Evolutionary conservation across 2,888 invertebrate genomes (phyloP), one percentile per base, ranked within the genome.

Genomic region (Listrodromus nycthemerus): DNA sequence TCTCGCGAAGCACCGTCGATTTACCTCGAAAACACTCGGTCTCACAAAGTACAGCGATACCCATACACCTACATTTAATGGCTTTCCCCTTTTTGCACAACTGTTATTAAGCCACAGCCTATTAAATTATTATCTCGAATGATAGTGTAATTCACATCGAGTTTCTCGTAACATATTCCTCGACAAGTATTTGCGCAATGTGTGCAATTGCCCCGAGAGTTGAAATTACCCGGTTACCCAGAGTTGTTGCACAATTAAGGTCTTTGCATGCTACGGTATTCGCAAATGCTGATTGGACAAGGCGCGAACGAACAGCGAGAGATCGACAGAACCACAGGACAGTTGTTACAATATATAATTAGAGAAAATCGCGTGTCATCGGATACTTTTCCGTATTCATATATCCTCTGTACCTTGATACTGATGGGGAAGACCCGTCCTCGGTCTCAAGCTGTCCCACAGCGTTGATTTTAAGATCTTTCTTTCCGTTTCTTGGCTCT

Each of bases 381-480:
- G 33, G 61, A n/a, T 61, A 61, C 13, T n/a, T 50, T 33, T 37
- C 73, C 78, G 83, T 80, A 83, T 90, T 91, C 88, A 92, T 80
- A 88, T 89, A 78, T 91, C 91, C 88, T 91, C 91, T 90, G 91
- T 92, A 92, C 92, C 92, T 92, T 91, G 92, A 91, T 92, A 92
- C 89, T 91, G 92, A 89, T 91, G 92, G 82, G 91, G 89, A 81
- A 92, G 88, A 86, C 91, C 91, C 85, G 89, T 91, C 88, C 92
- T 91, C 69, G 90, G 88, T 83, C 90, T 91, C 75, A 92, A 88
- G 88, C 90, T 92, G 89, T 92, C 91, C 92, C 92, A 92, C 63
- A 91, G 89, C 66, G 89, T 86, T 80, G 90, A 87, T 70, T 86
- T 86, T 85, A 91, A 86, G 85, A 88, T 86, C 82, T 92, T 91